phyloP scores from a whole-genome alignment of 2,888 invertebrate genomes.

The Tetragonula carbonaria region DNA sequence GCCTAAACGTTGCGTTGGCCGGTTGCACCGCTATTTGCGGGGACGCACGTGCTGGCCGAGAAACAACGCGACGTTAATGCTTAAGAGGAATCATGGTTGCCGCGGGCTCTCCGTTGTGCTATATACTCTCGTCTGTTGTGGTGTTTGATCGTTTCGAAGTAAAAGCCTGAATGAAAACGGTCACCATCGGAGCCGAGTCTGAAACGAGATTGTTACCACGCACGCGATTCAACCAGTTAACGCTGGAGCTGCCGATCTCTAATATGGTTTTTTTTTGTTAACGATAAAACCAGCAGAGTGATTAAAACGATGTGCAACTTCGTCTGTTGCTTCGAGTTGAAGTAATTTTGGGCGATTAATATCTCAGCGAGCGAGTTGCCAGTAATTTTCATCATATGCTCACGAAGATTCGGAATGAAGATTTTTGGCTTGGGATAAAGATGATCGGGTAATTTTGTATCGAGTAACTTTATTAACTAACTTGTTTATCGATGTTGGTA shows the following conservation, averaged over 20 bases:
- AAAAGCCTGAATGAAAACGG: slow-evolving; percentile 60
- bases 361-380: too few species aligned
- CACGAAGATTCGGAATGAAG: too few species aligned
- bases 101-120: slow-evolving; percentile 61
- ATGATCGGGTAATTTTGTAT: too few species aligned
- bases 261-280: too few species aligned
- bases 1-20: slow-evolving; percentile 45
- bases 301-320: too few species aligned
- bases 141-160: slow-evolving; percentile 48
- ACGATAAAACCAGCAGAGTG: too few species aligned
- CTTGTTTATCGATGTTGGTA: too few species aligned
- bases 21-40: slow-evolving; percentile 62
- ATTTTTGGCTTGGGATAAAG: too few species aligned
- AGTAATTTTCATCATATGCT: too few species aligned
- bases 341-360: too few species aligned
- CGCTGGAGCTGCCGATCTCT: not conserved
- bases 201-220: slow-evolving; percentile 2
- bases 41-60: slow-evolving; percentile 64
- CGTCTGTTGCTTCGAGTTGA: too few species aligned
- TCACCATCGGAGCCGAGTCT: slow-evolving; percentile 14
- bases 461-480: too few species aligned
- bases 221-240: not conserved
- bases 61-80: slow-evolving; percentile 66
- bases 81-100: slow-evolving; percentile 69
- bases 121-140: slow-evolving; percentile 51